These are phyloP conservation scores for Lytechinus variegatus DNA, from an alignment of 35 echinoderm and acorn worm species.

Conservation along the genomic window DNA sequence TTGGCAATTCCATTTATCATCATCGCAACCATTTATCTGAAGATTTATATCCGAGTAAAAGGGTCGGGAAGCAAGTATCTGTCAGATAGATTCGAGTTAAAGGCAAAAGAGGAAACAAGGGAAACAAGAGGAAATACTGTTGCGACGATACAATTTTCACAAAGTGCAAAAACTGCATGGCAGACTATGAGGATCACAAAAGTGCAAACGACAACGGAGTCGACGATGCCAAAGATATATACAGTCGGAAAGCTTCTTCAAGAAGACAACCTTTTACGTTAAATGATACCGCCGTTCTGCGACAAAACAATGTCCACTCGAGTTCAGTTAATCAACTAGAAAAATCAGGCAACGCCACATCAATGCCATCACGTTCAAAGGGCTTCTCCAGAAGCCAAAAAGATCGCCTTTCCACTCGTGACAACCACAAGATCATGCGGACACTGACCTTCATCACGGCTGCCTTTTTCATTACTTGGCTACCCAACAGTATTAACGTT, in stretches of 20 bases:
- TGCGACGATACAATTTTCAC: background rate
- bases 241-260: background rate
- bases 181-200: too few species aligned
- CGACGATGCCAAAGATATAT: background rate
- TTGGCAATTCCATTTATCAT: background rate
- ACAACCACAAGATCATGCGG: background rate
- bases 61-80: background rate
- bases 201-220: background rate
- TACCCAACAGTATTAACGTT: background rate
- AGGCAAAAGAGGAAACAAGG: background rate
- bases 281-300: background rate
- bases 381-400: background rate
- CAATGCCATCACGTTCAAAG: background rate
- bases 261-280: background rate
- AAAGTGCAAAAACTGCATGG: background rate
- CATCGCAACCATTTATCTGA: background rate
- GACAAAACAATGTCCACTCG: background rate
- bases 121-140: too few species aligned
- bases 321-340: background rate
- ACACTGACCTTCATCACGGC: background rate
- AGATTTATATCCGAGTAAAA: background rate
- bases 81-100: background rate
- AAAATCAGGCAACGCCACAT: background rate
- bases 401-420: background rate
- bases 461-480: conserved; percentile 34